Evolutionary conservation across 2,888 invertebrate species (phyloP).

Genomic region (Acronicta psi): DNA sequence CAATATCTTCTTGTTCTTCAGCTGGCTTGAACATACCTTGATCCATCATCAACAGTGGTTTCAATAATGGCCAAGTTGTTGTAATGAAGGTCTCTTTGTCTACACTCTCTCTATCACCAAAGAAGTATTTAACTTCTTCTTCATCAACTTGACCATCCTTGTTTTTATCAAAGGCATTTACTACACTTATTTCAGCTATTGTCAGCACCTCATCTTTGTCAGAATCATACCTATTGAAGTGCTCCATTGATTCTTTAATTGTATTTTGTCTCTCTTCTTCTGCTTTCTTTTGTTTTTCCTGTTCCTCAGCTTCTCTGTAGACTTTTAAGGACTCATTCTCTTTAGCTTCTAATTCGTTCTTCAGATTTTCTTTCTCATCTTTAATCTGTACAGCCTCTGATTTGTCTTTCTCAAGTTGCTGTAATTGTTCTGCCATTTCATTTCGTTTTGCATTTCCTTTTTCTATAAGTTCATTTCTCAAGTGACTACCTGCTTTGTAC

Average conservation of each 20-base stretch:
- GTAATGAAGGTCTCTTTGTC: conserved; percentile 91
- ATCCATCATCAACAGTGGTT: conserved; percentile 93
- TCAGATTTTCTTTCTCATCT: conserved; percentile 93
- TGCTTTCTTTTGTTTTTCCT: conserved; percentile 88
- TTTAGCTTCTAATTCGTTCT: conserved; percentile 91
- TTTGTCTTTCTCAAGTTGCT: conserved; percentile 92
- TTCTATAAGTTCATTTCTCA: conserved; percentile 92
- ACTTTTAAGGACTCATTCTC: conserved; percentile 94
- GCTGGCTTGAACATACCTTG: conserved; percentile 90
- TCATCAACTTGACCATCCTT: conserved; percentile 95
- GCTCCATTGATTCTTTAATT: conserved; percentile 91
- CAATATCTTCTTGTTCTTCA: conserved; percentile 63
- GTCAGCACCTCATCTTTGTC: conserved; percentile 94
- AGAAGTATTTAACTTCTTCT: conserved; percentile 95
- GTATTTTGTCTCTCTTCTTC: conserved; percentile 89
- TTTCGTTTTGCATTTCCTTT: conserved; percentile 93
- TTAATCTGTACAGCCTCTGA: conserved; percentile 94
- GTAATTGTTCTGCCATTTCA: conserved; percentile 92
- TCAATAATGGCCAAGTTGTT: conserved; percentile 93
- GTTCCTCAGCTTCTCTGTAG: conserved; percentile 92
- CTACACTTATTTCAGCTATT: conserved; percentile 91
- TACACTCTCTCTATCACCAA: conserved; percentile 91
- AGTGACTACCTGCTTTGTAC: conserved; percentile 93
- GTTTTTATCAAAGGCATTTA: conserved; percentile 95
- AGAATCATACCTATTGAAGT: conserved; percentile 94